These are phyloP conservation scores for Ranitomeya imitator DNA, from an alignment of 2,113 vertebrate genomes.

Conservation along the genomic window DNA sequence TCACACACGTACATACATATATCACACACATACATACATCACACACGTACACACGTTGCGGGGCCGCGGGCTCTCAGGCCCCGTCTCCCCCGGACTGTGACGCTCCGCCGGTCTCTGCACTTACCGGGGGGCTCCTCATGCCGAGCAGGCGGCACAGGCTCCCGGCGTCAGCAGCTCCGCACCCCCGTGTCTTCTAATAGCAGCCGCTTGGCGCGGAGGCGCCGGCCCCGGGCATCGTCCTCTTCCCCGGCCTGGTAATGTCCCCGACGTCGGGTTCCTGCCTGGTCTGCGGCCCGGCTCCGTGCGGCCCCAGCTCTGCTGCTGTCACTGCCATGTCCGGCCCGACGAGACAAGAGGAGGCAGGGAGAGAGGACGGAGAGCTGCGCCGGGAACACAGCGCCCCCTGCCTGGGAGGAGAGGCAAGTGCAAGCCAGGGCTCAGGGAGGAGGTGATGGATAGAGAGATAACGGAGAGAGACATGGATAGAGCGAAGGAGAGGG, in stretches of 20 bases:
- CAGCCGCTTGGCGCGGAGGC: neutral
- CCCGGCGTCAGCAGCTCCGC: neutral
- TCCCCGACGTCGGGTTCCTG: neutral
- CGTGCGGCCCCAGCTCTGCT: constrained; percentile 28
- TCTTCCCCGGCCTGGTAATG: neutral
- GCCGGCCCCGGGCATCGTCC: neutral
- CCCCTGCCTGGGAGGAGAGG: constrained; percentile 44
- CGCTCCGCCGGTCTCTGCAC: neutral
- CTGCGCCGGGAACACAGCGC: neutral
- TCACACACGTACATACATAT: no score
- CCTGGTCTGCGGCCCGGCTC: constrained; percentile 38
- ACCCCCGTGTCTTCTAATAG: neutral
- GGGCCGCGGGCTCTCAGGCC: no score
- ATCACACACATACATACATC: no score
- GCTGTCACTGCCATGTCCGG: constrained; percentile 28
- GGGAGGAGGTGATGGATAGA: neutral
- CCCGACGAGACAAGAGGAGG: constrained; percentile 25
- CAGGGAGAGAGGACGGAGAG: neutral
- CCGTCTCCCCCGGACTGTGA: no score
- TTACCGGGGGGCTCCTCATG: constrained; percentile 47
- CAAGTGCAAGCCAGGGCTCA: neutral
- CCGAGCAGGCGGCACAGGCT: constrained; percentile 27
- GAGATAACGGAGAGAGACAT: neutral
- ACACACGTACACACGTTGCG: no score
- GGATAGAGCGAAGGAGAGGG: neutral